Conservation (phyloP, 2,797 vertebrate genomes). For the Lycodopsis pacificus region DNA sequence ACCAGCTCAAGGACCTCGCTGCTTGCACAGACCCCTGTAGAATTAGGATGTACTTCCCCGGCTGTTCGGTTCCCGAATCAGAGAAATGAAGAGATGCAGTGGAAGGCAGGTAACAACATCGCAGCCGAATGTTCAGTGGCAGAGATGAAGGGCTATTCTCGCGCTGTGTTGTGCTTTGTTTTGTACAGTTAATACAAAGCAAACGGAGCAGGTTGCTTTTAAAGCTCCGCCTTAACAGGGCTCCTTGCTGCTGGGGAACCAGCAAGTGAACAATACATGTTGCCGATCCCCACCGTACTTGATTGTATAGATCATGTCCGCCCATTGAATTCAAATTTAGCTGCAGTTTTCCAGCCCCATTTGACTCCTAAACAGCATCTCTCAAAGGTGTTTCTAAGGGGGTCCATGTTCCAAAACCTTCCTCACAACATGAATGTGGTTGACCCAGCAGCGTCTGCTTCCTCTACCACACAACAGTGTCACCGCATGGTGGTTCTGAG, state of each 20-base stretch:
- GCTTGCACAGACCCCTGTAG: constrained; percentile 49
- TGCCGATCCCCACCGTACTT: constrained; percentile 26
- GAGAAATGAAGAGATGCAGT: constrained; percentile 56
- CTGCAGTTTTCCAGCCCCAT: constrained; percentile 16
- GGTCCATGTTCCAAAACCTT: constrained; percentile 44
- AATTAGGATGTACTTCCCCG: constrained; percentile 63
- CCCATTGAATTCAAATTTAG: constrained; percentile 45
- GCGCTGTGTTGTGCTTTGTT: constrained; percentile 24
- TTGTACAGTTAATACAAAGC: constrained; percentile 48
- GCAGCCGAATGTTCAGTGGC: constrained; percentile 34
- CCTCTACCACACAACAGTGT: constrained; percentile 33
- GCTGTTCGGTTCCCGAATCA: constrained; percentile 61
- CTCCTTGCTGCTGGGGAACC: constrained; percentile 25
- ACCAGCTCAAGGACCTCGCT: constrained; percentile 62
- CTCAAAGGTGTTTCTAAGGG: constrained; percentile 20
- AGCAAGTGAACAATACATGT: constrained; percentile 39
- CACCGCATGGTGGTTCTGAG: constrained; percentile 41
- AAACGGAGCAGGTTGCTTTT: constrained; percentile 29
- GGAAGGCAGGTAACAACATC: constrained; percentile 54
- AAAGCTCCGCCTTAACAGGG: constrained; percentile 28
- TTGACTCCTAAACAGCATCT: constrained; percentile 33
- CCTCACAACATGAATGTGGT: constrained; percentile 38
- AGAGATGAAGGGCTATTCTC: constrained; percentile 54
- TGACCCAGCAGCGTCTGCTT: constrained; percentile 48
- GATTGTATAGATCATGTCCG: constrained; percentile 24